Evolutionary conservation across 2,797 vertebrate species (phyloP).

Genomic region (Silurus aristotelis): DNA sequence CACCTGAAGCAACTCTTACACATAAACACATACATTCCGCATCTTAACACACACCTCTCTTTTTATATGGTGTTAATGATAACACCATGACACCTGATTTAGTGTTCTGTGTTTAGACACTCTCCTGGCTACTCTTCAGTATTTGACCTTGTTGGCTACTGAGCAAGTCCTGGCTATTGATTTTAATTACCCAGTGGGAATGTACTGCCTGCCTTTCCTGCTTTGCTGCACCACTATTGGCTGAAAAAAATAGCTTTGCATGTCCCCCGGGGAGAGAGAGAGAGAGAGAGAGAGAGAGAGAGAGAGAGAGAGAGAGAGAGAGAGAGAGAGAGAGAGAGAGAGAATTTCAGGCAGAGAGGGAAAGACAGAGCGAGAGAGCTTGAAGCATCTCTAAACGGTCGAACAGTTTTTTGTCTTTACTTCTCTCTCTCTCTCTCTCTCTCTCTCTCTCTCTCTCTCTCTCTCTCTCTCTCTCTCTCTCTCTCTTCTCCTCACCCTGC

Average conservation of each 20-base stretch:
- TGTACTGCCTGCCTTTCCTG: slow-evolving; percentile 55
- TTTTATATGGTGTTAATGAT: slow-evolving; percentile 79
- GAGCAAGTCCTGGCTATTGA: slow-evolving; percentile 89
- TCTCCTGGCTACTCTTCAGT: slow-evolving; percentile 59
- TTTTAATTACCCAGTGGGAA: slow-evolving; percentile 87
- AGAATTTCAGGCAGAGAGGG: background rate
- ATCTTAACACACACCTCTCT: slow-evolving; percentile 58
- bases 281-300: slow-evolving; percentile 20
- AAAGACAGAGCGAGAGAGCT: slow-evolving; percentile 33
- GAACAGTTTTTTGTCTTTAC: slow-evolving; percentile 42
- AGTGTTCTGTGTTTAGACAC: slow-evolving; percentile 69
- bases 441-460: background rate
- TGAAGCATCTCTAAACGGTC: slow-evolving; percentile 45
- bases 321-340: slow-evolving; percentile 15
- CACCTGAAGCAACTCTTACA: slow-evolving; percentile 50
- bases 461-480: slow-evolving; percentile 18
- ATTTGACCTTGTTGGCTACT: slow-evolving; percentile 89
- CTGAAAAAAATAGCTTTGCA: slow-evolving; percentile 73
- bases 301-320: slow-evolving; percentile 16
- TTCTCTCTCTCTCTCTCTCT: slow-evolving; percentile 28
- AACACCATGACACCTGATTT: slow-evolving; percentile 82
- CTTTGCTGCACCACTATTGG: slow-evolving; percentile 76
- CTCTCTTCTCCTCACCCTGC: slow-evolving; percentile 26
- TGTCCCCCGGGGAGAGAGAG: slow-evolving; percentile 54
- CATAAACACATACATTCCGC: slow-evolving; percentile 55